Percentiles rank a stretch among this genome's conserved stretches.
phyloP scores from a whole-genome alignment of 1,140 invertebrate genomes.

The Zaprionus ghesquierei region DNA sequence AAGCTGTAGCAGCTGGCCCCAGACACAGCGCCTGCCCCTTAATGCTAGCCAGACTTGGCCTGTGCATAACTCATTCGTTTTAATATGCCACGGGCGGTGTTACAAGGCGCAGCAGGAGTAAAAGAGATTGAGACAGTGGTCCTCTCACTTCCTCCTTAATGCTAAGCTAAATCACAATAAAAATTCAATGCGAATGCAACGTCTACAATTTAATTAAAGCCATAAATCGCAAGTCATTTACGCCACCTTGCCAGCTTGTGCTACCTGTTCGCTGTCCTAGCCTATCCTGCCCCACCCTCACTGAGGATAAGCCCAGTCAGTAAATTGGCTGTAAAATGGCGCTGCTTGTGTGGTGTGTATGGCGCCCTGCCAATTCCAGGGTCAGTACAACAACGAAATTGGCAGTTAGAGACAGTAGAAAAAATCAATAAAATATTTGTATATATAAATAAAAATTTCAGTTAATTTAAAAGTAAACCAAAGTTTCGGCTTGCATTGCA shows the following conservation, averaged over 20 bases:
- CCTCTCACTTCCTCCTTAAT: constrained; percentile 7
- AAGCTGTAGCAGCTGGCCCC: constrained; percentile 46
- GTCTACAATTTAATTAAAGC: constrained; percentile 72
- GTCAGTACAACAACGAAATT: neutral
- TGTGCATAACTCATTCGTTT: constrained; percentile 67
- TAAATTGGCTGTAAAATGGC: constrained; percentile 34
- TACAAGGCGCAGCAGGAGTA: neutral
- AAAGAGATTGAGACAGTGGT: neutral
- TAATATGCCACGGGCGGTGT: constrained; percentile 63
- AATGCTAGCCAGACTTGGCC: constrained; percentile 5
- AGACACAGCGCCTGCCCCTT: constrained; percentile 22
- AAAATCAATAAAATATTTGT: constrained; percentile 2
- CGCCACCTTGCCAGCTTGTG: neutral
- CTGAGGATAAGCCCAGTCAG: neutral
- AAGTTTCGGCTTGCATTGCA: neutral
- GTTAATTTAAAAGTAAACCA: neutral
- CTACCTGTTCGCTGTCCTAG: too few species aligned
- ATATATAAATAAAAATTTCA: neutral
- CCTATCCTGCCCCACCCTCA: neutral
- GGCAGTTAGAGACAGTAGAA: neutral
- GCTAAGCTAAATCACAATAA: constrained; percentile 48
- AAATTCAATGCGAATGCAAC: constrained; percentile 48
- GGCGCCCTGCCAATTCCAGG: neutral
- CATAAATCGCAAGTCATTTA: constrained; percentile 70
- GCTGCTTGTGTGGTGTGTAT: neutral